These are phyloP conservation scores for Hypomecis punctinalis DNA, from an alignment of 2,888 invertebrate species.

Conservation along the genomic window DNA sequence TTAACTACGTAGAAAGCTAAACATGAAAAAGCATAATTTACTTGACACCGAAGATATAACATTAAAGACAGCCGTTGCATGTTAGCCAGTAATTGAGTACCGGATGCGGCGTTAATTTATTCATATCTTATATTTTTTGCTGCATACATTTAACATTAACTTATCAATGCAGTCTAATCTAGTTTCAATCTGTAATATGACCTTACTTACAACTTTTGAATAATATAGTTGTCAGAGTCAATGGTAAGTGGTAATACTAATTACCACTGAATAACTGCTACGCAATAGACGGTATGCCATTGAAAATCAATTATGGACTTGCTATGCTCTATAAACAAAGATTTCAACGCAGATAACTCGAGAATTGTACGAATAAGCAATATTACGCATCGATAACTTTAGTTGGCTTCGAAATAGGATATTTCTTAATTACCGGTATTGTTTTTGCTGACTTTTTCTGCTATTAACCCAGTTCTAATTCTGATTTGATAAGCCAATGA, in stretches of 20 bases:
- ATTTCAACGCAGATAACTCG: slow-evolving; percentile 16
- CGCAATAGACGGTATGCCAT: slow-evolving; percentile 24
- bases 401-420: slow-evolving; percentile 1
- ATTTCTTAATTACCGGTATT: slow-evolving; percentile 2
- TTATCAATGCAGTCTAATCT: slow-evolving; percentile 27
- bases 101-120: slow-evolving; percentile 10
- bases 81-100: slow-evolving; percentile 8
- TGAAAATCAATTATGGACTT: slow-evolving; percentile 31
- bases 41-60: neutral
- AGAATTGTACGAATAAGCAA: slow-evolving; percentile 4
- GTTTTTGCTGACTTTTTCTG: neutral
- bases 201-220: slow-evolving; percentile 24
- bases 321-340: slow-evolving; percentile 29
- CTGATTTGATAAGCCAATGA: neutral
- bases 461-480: slow-evolving; percentile 2
- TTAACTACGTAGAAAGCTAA: neutral
- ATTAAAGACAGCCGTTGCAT: slow-evolving; percentile 12
- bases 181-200: slow-evolving; percentile 22
- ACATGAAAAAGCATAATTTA: neutral
- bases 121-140: slow-evolving; percentile 9
- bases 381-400: slow-evolving; percentile 10
- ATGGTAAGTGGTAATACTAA: slow-evolving; percentile 15
- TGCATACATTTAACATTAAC: slow-evolving; percentile 21
- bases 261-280: slow-evolving; percentile 20
- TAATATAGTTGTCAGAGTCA: slow-evolving; percentile 18